Evolutionary conservation across 2,888 invertebrate genomes (phyloP).

Genomic region (Heliconius ethilla): DNA sequence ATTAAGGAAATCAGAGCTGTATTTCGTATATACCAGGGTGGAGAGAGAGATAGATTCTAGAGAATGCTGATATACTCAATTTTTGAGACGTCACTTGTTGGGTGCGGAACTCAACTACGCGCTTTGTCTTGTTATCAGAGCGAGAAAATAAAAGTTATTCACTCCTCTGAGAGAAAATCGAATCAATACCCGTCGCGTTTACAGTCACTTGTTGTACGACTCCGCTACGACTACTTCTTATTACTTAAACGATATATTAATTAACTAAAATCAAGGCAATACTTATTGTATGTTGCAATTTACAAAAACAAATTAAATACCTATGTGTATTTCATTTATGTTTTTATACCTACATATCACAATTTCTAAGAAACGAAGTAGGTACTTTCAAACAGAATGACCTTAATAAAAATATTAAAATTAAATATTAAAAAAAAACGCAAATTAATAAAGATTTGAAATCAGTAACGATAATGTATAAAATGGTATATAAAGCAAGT

Average conservation of each 20-base stretch:
- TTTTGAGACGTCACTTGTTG: too few species aligned
- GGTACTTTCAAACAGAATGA: slow-evolving; percentile 15
- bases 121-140: background rate
- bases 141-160: too few species aligned
- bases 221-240: too few species aligned
- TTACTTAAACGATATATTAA: background rate
- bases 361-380: slow-evolving; percentile 10
- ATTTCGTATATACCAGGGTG: background rate
- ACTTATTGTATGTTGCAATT: slow-evolving; percentile 7
- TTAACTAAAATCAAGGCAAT: slow-evolving; percentile 1
- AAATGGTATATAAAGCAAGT: slow-evolving; percentile 5
- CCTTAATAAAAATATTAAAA: slow-evolving; percentile 15
- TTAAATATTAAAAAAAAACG: background rate
- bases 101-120: background rate
- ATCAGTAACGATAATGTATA: slow-evolving; percentile 9
- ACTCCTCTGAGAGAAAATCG: too few species aligned
- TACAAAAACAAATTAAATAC: too few species aligned
- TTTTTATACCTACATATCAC: slow-evolving; percentile 6
- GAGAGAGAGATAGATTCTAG: too few species aligned
- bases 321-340: too few species aligned
- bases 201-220: too few species aligned
- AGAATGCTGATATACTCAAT: background rate
- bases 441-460: slow-evolving; percentile 3
- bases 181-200: too few species aligned
- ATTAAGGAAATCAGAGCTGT: too few species aligned